Conservation (phyloP, 2,888 invertebrate genomes). For the Oasisia sp. region DNA sequence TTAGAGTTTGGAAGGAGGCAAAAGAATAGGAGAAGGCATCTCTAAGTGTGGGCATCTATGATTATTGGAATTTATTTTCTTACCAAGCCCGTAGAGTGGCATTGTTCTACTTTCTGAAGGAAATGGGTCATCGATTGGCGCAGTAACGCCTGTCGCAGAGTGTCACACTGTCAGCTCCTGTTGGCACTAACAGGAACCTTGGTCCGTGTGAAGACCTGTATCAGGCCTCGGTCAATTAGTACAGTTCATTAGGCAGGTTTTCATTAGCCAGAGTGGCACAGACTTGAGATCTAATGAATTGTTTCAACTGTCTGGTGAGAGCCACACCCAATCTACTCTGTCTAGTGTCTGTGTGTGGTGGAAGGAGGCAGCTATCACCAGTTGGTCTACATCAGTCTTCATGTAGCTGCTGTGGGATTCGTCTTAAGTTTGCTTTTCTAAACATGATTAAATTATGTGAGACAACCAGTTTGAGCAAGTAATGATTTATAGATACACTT, state of each 20-base stretch:
- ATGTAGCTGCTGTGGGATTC: background rate
- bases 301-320: background rate
- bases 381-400: background rate
- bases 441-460: background rate
- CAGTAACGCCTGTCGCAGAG: background rate
- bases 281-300: slow-evolving; percentile 9
- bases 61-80: too few relatives aligned
- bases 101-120: too few relatives aligned
- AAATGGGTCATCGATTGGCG: too few relatives aligned
- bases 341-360: background rate
- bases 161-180: background rate
- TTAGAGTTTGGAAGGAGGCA: background rate
- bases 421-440: background rate
- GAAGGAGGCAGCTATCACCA: background rate
- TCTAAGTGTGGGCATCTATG: too few relatives aligned
- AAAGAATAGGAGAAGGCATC: background rate
- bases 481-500: background rate
- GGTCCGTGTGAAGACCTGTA: background rate
- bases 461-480: background rate
- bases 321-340: background rate
- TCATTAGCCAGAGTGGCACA: background rate
- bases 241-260: slow-evolving; percentile 8
- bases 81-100: too few relatives aligned
- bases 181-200: background rate
- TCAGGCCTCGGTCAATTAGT: background rate